Evolutionary conservation across 1,140 invertebrate species (phyloP), one percentile per base, ranked within the genome.

Genomic region (Acromyrmex echinatior): DNA sequence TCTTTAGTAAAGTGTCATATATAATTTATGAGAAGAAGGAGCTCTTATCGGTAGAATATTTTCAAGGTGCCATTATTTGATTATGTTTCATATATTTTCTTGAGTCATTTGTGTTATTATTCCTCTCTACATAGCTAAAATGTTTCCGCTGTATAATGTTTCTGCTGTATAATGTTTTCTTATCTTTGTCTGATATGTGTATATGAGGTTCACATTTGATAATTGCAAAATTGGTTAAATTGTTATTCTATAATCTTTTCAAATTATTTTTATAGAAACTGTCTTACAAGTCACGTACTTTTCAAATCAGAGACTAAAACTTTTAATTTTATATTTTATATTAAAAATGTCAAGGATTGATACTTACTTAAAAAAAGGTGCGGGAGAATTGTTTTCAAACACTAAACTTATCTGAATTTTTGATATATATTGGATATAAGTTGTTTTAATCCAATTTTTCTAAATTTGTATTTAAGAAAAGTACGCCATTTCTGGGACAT

Each of bases 121-220:
- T 39, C 31, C 31, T 21, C 2, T 79, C 39, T 81, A 86, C 35
- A 45, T 78, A 80, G 85, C 85, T 86, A 81, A 68, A 86, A 80
- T 86, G 85, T 86, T 70, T 80, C 5, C 81, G 65, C 85, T 62
- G n/a, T 81, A 86, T 60, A 86, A 70, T 79, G 77, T 79, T 66
- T 70, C 25, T 86, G 39, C 85, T 62, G 14, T 68, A 86, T 60
- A 86, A 81, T 68, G 77, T 79, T 81, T 79, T 78, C 31, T 70
- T 70, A 80, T 80, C 65, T 81, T 80, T 81, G 85, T 86, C 76
- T 86, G 76, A 68, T 86, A 76, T 84, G 56, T 84, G 70, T 84
- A 63, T 51, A 84, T n/a, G 28, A 84, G 60, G 73, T 49, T 84
- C 60, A 74, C 25, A 76, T 25, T 84, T 31, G 56, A 62, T 28